Evolutionary conservation across 2,113 vertebrate species (phyloP).

Genomic region (Antennarius striatus): DNA sequence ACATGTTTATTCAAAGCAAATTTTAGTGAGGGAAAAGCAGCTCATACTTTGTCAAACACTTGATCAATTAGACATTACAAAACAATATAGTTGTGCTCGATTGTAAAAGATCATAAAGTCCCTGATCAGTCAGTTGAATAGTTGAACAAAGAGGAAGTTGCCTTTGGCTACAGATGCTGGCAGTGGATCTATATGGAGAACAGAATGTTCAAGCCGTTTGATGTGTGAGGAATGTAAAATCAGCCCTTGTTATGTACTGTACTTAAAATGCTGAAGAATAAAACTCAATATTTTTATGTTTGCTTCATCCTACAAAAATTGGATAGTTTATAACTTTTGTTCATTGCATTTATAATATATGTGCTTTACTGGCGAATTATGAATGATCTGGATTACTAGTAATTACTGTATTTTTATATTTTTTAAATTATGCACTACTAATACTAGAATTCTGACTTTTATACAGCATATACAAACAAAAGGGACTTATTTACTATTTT

Average conservation of each 20-base stretch:
- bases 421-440: background rate
- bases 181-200: background rate
- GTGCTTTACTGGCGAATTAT: background rate
- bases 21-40: background rate
- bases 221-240: conserved; percentile 10
- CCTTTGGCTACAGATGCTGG: no score
- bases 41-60: background rate
- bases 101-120: no score
- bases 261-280: no score
- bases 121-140: no score
- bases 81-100: no score
- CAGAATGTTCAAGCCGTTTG: background rate
- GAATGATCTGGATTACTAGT: background rate
- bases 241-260: background rate
- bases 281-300: no score
- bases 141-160: no score
- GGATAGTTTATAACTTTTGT: background rate
- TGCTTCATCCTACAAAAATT: no score
- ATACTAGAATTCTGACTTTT: background rate
- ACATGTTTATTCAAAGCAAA: background rate
- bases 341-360: background rate
- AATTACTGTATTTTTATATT: background rate
- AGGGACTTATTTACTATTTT: conserved; percentile 5
- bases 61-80: background rate
- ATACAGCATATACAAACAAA: no score